These are phyloP conservation scores for Babyrousa celebensis DNA, from an alignment of 2,797 vertebrate species.

Conservation along the genomic window DNA sequence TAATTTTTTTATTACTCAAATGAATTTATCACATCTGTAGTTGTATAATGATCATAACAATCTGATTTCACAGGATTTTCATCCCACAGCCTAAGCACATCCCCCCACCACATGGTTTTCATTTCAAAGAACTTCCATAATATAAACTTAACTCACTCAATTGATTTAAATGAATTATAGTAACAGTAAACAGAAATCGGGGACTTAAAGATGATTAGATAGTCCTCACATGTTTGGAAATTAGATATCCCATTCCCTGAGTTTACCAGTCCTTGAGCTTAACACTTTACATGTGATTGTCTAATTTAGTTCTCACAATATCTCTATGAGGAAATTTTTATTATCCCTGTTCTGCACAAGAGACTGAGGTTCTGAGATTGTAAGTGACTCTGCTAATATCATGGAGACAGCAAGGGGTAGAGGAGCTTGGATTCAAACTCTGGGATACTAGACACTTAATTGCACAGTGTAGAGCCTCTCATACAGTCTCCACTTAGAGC, in stretches of 20 bases:
- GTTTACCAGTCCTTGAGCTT: background rate
- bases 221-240: background rate
- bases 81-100: too few relatives aligned
- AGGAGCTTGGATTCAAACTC: background rate
- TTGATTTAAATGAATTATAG: background rate
- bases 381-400: background rate
- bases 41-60: too few relatives aligned
- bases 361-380: background rate
- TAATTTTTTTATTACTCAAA: too few relatives aligned
- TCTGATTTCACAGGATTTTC: too few relatives aligned
- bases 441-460: background rate
- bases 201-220: background rate
- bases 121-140: background rate
- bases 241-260: background rate
- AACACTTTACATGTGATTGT: background rate
- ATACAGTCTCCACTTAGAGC: background rate
- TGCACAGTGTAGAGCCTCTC: background rate
- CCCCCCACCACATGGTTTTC: background rate
- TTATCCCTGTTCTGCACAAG: background rate
- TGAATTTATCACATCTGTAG: too few relatives aligned
- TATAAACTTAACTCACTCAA: background rate
- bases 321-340: background rate
- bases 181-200: background rate
- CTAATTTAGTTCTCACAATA: background rate
- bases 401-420: background rate